These are phyloP conservation scores for Struthidea cinerea DNA, from an alignment of 2,113 vertebrate genomes.

Conservation along the genomic window DNA sequence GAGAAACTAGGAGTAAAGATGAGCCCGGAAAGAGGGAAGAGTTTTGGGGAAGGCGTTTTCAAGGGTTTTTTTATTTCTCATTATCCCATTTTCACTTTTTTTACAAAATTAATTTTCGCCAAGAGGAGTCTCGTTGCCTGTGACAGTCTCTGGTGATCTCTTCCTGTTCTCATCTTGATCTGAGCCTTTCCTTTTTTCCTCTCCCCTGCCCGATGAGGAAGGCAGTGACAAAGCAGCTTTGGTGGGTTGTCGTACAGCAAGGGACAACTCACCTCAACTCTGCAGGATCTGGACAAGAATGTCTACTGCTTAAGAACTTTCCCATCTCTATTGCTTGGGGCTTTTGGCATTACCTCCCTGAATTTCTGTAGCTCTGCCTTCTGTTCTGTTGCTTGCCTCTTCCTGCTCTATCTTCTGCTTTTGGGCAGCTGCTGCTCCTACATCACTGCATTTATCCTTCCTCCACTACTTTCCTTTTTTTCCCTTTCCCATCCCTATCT, in stretches of 20 bases:
- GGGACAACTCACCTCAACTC: not conserved
- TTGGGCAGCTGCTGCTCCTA: not conserved
- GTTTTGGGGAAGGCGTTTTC: not conserved
- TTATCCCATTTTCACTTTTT: not conserved
- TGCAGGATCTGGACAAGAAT: not conserved
- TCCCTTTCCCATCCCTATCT: not conserved
- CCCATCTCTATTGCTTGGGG: not conserved
- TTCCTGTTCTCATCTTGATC: not conserved
- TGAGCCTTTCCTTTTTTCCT: not conserved
- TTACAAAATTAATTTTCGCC: not conserved
- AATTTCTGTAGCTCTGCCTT: not conserved
- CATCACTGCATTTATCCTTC: not conserved
- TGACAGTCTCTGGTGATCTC: not conserved
- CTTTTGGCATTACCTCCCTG: not conserved
- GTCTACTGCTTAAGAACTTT: not conserved
- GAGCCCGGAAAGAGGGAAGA: rapidly evolving
- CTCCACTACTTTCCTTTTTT: not conserved
- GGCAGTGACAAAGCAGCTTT: not conserved
- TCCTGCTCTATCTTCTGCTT: not conserved
- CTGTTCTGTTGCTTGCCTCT: not conserved
- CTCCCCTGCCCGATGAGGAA: not conserved
- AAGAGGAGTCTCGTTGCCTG: not conserved
- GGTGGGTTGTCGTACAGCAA: not conserved
- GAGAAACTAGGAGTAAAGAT: not conserved
- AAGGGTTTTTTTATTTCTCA: not conserved